These are phyloP conservation scores for Euschistus heros DNA, from an alignment of 1,140 invertebrate species.

Conservation along the genomic window DNA sequence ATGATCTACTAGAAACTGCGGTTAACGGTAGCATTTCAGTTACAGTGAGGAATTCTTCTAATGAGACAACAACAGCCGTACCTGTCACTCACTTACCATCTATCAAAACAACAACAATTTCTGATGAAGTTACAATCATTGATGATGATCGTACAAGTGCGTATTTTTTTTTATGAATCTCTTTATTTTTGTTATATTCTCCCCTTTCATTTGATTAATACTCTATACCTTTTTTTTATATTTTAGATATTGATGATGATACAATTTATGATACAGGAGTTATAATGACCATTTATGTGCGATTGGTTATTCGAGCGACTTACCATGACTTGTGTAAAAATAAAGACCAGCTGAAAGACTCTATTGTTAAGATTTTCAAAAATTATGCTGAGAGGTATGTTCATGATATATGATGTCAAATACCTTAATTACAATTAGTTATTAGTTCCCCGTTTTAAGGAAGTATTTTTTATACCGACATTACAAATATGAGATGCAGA, in stretches of 20 bases:
- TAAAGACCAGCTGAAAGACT: slow-evolving; percentile 14
- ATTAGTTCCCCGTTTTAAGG: no score
- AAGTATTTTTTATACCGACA: no score
- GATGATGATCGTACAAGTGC: slow-evolving; percentile 1
- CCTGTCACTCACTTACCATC: background rate
- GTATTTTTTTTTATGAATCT: background rate
- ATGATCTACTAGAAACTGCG: background rate
- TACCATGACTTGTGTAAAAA: slow-evolving; percentile 16
- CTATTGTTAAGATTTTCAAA: slow-evolving; percentile 16
- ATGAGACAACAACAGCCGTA: background rate
- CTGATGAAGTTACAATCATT: background rate
- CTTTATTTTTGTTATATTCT: background rate
- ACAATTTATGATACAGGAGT: slow-evolving; percentile 14
- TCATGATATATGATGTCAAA: no score
- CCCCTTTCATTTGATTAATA: background rate
- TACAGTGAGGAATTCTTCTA: background rate
- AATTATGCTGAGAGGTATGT: slow-evolving; percentile 10
- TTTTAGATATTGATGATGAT: slow-evolving; percentile 4
- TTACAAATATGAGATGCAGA: no score
- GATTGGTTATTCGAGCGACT: slow-evolving; percentile 13
- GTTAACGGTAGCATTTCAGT: background rate
- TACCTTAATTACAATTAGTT: no score
- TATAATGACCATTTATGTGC: background rate
- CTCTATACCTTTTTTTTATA: background rate
- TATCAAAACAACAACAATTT: background rate